Base-by-base conservation (phyloP, 2,113 vertebrate species). In the Apus apus region DNA sequence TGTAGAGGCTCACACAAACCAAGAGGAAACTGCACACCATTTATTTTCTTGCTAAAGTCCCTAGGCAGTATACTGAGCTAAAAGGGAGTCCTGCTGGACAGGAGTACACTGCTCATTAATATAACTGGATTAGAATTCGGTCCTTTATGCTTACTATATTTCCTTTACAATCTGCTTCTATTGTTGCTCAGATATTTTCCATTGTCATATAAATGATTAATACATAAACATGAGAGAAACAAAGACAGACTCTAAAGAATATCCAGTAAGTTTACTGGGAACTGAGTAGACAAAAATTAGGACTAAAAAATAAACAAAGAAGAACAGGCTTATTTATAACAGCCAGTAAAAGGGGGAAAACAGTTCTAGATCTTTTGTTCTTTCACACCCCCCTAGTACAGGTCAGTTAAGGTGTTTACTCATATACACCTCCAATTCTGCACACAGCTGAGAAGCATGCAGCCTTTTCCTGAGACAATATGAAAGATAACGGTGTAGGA, bases 141-240 rank as follows among this genome's bases (percentile, higher is more conserved):
- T 70, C 46, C 54, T 85, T 76, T 79, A 32, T 58, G 30, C 12
- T 94, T 62, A n/a, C 58, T 36, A 3, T 29, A 66, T 23, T 18
- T 87, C 81, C n/a, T 70, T 87, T 89, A 45, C 51, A 79, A 32
- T 62, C 0, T 4, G 56, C 71, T 85, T 88, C 88, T 86, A 53
- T 74, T 90, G 68, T 88, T 90, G 51, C 43, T 85, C 51, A 85
- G 82, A 46, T 85, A 80, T 70, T 91, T 90, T 67, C 34, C 53
- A 77, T 65, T 93, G 82, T 67, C 23, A 56, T 70, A 71, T 75
- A 53, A 88, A 96, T 64, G 27, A 86, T 95, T 86, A 88, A 81
- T 93, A 90, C 61, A 89, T 67, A 90, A 95, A 88, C 51, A 90
- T 32, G n/a, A 93, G 43, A 77, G 73, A 93, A 92, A 85, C 87